Evolutionary conservation across 2,888 invertebrate genomes (phyloP).

Genomic region (Drosophila limbata): DNA sequence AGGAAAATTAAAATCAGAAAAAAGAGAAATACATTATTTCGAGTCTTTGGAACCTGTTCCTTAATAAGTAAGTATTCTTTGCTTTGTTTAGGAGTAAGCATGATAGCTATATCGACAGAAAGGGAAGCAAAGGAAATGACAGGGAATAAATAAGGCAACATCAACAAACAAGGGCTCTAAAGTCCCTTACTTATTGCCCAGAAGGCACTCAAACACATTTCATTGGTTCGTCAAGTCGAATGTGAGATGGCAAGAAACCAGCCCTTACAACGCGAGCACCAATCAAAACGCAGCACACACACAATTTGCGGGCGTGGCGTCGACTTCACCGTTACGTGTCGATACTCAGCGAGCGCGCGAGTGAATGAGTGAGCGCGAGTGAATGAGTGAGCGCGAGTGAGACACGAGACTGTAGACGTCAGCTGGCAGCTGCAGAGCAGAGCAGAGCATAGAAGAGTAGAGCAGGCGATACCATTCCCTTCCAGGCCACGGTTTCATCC

Average conservation of each 20-base stretch:
- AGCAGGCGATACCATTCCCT: neutral
- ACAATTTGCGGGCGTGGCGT: constrained; percentile 23
- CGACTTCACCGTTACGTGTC: constrained; percentile 3
- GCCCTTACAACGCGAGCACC: constrained; percentile 27
- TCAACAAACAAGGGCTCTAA: constrained; percentile 12
- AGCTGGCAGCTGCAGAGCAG: constrained; percentile 4
- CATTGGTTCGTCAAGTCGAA: constrained; percentile 22
- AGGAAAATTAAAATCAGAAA: constrained; percentile 8
- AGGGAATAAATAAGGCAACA: neutral
- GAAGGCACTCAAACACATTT: neutral
- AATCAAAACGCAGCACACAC: constrained; percentile 24
- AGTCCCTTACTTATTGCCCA: neutral
- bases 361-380: neutral
- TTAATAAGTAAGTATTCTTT: neutral
- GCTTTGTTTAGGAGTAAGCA: constrained; percentile 17
- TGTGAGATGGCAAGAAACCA: neutral
- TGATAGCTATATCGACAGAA: constrained; percentile 7
- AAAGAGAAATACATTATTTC: constrained; percentile 6
- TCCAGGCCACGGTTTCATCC: constrained; percentile 1
- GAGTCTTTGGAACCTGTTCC: constrained; percentile 25
- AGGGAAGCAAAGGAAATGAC: neutral
- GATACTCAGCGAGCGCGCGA: neutral
- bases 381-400: neutral
- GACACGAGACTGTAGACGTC: neutral
- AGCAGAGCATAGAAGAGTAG: neutral